Evolutionary conservation across 2,888 invertebrate genomes (phyloP).

Genomic region (Hedya salicella): DNA sequence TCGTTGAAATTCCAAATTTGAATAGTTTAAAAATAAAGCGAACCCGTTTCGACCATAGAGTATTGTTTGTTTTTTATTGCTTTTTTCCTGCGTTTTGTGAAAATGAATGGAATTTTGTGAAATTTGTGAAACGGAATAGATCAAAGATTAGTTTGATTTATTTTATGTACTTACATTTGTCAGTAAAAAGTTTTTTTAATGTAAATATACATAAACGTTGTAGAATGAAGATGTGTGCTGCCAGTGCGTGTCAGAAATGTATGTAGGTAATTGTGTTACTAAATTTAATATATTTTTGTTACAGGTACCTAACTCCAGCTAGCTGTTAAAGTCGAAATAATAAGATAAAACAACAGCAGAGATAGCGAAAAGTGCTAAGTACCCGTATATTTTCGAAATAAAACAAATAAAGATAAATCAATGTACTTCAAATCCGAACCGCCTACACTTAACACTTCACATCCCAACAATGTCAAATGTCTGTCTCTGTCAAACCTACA

Average conservation of each 20-base stretch:
- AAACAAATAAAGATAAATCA: too few relatives aligned
- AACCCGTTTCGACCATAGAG: slow-evolving; percentile 35
- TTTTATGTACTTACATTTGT: slow-evolving; percentile 21
- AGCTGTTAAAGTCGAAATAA: background rate
- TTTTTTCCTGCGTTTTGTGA: slow-evolving; percentile 44
- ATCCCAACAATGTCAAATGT: background rate
- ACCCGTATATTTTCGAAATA: too few relatives aligned
- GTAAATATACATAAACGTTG: background rate
- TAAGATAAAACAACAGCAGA: too few relatives aligned
- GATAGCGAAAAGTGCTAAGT: too few relatives aligned
- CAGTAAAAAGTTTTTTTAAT: background rate
- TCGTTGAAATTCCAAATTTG: slow-evolving; percentile 44
- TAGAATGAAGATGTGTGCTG: background rate
- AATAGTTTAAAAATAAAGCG: slow-evolving; percentile 43
- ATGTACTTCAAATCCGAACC: too few relatives aligned
- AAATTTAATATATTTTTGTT: background rate
- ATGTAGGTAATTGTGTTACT: background rate
- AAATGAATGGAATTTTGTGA: slow-evolving; percentile 33
- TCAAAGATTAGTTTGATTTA: slow-evolving; percentile 36
- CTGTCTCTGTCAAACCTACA: background rate
- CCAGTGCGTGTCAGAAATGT: background rate
- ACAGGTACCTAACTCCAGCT: slow-evolving; percentile 4
- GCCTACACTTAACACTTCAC: slow-evolving; percentile 3
- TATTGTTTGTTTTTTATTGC: slow-evolving; percentile 43
- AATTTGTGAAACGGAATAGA: too few relatives aligned